Conservation (phyloP, 2,797 vertebrate genomes). For the Eulemur mongoz region DNA sequence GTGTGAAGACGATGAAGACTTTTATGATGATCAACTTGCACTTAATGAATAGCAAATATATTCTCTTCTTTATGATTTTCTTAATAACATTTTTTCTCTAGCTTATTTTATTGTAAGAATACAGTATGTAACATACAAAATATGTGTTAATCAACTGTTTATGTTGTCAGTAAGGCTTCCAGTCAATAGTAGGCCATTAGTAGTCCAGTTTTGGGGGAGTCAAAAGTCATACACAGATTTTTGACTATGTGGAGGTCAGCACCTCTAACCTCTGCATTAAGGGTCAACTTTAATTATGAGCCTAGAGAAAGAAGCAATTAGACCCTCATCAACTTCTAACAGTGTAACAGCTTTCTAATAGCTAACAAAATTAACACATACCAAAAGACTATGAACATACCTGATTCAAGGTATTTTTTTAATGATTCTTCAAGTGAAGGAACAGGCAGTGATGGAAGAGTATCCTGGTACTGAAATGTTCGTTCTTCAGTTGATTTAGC, state of each 20-base stretch:
- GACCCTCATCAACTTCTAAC: neutral
- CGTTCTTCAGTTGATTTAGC: constrained; percentile 87
- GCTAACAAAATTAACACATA: neutral
- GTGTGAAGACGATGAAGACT: neutral
- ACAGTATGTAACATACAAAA: neutral
- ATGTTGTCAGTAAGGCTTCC: neutral
- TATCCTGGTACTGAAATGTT: constrained; percentile 94
- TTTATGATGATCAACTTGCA: neutral
- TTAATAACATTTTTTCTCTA: neutral
- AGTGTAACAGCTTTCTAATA: neutral
- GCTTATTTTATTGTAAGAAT: neutral
- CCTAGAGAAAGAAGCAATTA: neutral
- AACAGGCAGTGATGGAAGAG: constrained; percentile 93
- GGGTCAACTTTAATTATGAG: neutral
- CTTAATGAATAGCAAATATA: neutral
- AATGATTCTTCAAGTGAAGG: constrained; percentile 92
- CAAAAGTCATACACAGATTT: neutral
- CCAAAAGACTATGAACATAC: constrained; percentile 81
- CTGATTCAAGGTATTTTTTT: constrained; percentile 94
- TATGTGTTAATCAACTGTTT: neutral
- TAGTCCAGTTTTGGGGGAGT: neutral
- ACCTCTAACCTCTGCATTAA: neutral
- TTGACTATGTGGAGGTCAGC: neutral
- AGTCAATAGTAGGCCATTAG: neutral
- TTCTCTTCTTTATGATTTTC: neutral